Evolutionary conservation across 2,888 invertebrate genomes (phyloP).

Genomic region (Xiphydria camelus): DNA sequence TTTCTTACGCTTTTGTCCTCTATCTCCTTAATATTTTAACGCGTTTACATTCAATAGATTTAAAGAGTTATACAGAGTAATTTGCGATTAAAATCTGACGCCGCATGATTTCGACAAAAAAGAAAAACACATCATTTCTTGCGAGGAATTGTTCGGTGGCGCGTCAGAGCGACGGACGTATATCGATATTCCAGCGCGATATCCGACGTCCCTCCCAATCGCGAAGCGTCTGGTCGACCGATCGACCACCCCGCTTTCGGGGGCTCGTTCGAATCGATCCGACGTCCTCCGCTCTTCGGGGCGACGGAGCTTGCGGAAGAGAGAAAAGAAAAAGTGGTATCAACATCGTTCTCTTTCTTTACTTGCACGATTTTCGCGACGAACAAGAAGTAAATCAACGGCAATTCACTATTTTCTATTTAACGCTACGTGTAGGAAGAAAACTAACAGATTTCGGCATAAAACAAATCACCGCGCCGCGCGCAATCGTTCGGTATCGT

Average conservation of each 20-base stretch:
- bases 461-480: constrained; percentile 45
- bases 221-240: not conserved
- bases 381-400: constrained; percentile 37
- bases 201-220: not conserved
- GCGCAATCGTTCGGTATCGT: constrained; percentile 6
- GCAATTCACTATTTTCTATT: constrained; percentile 47
- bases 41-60: constrained; percentile 54
- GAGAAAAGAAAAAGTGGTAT: too few relatives aligned
- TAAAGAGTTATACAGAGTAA: constrained; percentile 50
- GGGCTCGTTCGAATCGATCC: too few relatives aligned
- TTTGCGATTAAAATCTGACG: constrained; percentile 29
- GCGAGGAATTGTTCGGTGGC: constrained; percentile 30
- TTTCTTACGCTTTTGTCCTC: constrained; percentile 17
- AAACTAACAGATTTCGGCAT: constrained; percentile 54
- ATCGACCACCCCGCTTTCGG: not conserved
- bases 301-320: too few relatives aligned
- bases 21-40: constrained; percentile 37
- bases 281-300: not conserved
- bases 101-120: constrained; percentile 12
- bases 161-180: not conserved
- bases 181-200: not conserved
- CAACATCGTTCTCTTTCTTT: too few relatives aligned
- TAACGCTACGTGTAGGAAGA: constrained; percentile 49
- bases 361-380: not conserved
- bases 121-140: not conserved